phyloP scores from a whole-genome alignment of 2,888 invertebrate genomes.

The Cactoblastis cactorum region DNA sequence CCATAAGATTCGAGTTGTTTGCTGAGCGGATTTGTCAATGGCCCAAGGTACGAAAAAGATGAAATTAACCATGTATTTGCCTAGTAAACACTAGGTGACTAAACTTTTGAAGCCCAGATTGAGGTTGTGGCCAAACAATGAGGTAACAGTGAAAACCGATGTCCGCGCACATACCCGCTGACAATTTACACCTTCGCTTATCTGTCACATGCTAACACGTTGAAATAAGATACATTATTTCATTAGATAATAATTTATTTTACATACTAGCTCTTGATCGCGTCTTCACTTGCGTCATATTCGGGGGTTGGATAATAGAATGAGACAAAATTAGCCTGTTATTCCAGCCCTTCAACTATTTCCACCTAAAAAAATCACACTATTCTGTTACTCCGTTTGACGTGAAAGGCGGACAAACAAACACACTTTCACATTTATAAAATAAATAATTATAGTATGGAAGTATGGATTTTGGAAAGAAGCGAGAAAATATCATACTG shows the following conservation, averaged over 20 bases:
- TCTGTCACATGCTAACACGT: constrained; percentile 20
- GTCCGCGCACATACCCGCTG: constrained; percentile 17
- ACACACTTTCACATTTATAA: too few relatives aligned
- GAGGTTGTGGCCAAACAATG: constrained; percentile 39
- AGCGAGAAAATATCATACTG: too few relatives aligned
- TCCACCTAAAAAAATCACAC: too few relatives aligned
- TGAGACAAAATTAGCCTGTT: too few relatives aligned
- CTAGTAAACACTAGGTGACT: constrained; percentile 25
- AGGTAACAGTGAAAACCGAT: constrained; percentile 41
- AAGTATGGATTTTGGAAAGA: too few relatives aligned
- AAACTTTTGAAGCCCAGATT: constrained; percentile 36
- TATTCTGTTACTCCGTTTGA: too few relatives aligned
- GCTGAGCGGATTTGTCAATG: constrained; percentile 22
- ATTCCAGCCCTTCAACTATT: too few relatives aligned
- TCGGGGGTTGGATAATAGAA: too few relatives aligned
- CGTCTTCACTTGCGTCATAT: too few relatives aligned
- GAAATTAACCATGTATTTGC: constrained; percentile 2
- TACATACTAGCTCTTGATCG: too few relatives aligned
- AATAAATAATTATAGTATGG: too few relatives aligned
- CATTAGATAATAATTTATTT: constrained; percentile 31
- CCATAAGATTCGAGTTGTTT: constrained; percentile 19
- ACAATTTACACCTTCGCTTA: constrained; percentile 44
- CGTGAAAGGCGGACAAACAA: too few relatives aligned
- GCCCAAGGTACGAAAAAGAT: constrained; percentile 13
- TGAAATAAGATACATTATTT: constrained; percentile 24